Evolutionary conservation across 2,888 invertebrate species (phyloP), one percentile per base, ranked within the genome.

Genomic region (Theodoxus fluviatilis): DNA sequence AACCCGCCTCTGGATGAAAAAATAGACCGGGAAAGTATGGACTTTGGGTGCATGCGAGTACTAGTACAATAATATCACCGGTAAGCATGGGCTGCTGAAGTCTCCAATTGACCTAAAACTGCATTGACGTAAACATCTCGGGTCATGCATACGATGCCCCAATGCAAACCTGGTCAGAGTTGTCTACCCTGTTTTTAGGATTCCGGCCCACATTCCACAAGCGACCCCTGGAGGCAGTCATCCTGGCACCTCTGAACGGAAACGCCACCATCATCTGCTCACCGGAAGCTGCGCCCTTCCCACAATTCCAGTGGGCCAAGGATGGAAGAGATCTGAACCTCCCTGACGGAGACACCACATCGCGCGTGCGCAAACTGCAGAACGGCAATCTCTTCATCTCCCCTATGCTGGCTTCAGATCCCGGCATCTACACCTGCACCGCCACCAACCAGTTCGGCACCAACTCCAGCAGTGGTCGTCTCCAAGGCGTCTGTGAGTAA

Each of bases 201-300:
- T 81, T 88, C 71, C 92, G 92, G 80, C 97, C 97, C 7, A 93
- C 94, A 0, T 97, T 98, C 84, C 93, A 93, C 81, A 97, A 97
- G 85, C 90, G 90, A 49, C 97, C 97, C 0, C 87, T 97, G 33
- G 94, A 95, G 85, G 91, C 93, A 0, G 95, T 95, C 88, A 94
- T 94, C 3, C 96, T 95, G 86, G 96, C 95, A 0, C 94, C 94
- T 1, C 93, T 95, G 85, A 93, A 93, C 76, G 94, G 95, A 18
- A 96, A 96, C 86, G 93, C 94, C 0, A 96, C 96, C 0, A 92
- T 98, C 68, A 90, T 91, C 69, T 98, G 97, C 84, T 92, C 93
- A 84, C 97, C 97, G 0, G 97, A 98, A 88, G 96, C 96, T 18
- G 96, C 97, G 0, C 97, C 98, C 0, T 72, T 66, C 63, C 72